These are phyloP conservation scores for Xiphorhynchus elegans DNA, from an alignment of 2,113 vertebrate genomes.

Conservation along the genomic window DNA sequence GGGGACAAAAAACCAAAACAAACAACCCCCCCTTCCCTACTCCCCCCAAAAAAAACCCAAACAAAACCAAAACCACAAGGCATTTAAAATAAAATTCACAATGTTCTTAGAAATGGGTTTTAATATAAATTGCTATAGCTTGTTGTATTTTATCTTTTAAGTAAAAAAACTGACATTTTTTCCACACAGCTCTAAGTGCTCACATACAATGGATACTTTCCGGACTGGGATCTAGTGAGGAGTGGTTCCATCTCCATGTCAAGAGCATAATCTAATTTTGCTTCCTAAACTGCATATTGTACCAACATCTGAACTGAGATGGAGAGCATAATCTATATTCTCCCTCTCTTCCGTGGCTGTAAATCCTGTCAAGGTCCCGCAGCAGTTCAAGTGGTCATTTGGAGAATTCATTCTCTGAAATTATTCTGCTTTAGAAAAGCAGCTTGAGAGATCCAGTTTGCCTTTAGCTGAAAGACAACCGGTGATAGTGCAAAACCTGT, in stretches of 20 bases:
- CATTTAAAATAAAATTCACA: background rate
- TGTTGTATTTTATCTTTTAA: background rate
- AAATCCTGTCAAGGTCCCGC: background rate
- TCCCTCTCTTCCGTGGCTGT: background rate
- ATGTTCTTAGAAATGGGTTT: background rate
- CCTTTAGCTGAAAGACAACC: background rate
- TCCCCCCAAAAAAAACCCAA: background rate
- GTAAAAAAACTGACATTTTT: background rate
- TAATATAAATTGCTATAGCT: background rate
- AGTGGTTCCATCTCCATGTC: background rate
- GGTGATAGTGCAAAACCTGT: background rate
- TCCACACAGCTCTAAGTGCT: background rate
- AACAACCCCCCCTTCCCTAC: too few species aligned
- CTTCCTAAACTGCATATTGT: background rate
- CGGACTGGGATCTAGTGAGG: background rate
- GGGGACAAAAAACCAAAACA: background rate
- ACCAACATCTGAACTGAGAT: background rate
- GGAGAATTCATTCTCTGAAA: background rate
- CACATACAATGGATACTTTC: rapidly evolving
- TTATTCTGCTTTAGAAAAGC: background rate
- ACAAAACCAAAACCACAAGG: background rate
- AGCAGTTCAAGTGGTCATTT: background rate
- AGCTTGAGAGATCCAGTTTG: background rate
- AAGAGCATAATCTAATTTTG: background rate
- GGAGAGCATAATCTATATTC: background rate